Evolutionary conservation across 2,888 invertebrate genomes (phyloP).

Genomic region (Parascotia fuliginaria): DNA sequence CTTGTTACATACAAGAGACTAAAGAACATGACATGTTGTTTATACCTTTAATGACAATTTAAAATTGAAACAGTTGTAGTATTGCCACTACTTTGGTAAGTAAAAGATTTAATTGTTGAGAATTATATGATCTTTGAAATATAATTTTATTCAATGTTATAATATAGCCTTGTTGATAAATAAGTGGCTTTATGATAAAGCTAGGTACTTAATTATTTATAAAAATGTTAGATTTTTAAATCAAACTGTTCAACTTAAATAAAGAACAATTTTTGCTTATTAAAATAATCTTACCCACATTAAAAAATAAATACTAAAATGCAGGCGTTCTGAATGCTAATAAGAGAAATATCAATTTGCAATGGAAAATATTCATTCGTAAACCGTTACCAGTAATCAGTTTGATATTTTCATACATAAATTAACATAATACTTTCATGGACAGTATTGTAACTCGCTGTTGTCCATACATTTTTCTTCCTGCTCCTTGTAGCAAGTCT

Average conservation of each 20-base stretch:
- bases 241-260: too few relatives aligned
- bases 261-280: too few relatives aligned
- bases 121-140: not conserved
- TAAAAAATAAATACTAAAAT: too few relatives aligned
- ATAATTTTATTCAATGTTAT: not conserved
- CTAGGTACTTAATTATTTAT: too few relatives aligned
- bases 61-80: not conserved
- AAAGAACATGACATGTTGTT: not conserved
- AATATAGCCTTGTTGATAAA: not conserved
- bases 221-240: too few relatives aligned
- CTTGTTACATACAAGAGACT: not conserved
- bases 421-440: too few relatives aligned
- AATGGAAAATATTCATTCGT: not conserved
- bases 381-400: not conserved
- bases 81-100: not conserved
- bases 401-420: not conserved
- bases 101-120: not conserved
- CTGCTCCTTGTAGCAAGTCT: too few relatives aligned
- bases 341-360: not conserved
- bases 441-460: too few relatives aligned
- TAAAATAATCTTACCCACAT: too few relatives aligned
- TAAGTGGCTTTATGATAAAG: not conserved
- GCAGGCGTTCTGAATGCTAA: not conserved
- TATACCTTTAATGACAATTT: not conserved
- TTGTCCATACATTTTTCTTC: too few relatives aligned